Evolutionary conservation across 2,113 vertebrate genomes (phyloP).

Genomic region (Trematocara stigmaticum): DNA sequence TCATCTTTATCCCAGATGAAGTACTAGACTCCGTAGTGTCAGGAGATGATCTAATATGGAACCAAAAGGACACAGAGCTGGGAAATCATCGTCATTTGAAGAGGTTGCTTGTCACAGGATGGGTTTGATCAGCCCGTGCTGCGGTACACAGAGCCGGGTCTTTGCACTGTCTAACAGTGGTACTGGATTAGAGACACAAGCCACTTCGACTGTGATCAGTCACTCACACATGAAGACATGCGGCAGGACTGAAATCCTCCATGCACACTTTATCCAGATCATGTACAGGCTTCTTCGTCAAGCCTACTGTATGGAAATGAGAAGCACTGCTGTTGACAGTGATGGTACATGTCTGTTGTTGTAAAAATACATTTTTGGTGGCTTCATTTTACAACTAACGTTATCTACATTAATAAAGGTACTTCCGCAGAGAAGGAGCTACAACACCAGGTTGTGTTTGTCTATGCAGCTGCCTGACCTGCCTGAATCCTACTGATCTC

Average conservation of each 20-base stretch:
- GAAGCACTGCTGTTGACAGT: slow-evolving; percentile 33
- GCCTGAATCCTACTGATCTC: slow-evolving; percentile 19
- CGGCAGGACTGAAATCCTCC: slow-evolving; percentile 59
- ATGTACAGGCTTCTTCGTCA: slow-evolving; percentile 17
- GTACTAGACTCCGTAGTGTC: slow-evolving; percentile 48
- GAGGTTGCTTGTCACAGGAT: slow-evolving; percentile 66
- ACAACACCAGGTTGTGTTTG: not conserved
- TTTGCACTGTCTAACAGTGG: slow-evolving; percentile 69
- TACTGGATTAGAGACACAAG: slow-evolving; percentile 72
- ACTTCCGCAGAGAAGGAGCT: not conserved
- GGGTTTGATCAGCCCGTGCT: slow-evolving; percentile 64
- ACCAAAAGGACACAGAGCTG: slow-evolving; percentile 53
- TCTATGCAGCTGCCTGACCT: not conserved
- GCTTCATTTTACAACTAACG: not conserved
- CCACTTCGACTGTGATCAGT: slow-evolving; percentile 69
- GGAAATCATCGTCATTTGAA: slow-evolving; percentile 63
- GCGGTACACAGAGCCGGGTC: slow-evolving; percentile 62
- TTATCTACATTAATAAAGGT: not conserved
- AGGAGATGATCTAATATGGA: slow-evolving; percentile 59
- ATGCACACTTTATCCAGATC: slow-evolving; percentile 35
- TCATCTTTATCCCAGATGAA: slow-evolving; percentile 67
- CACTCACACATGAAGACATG: slow-evolving; percentile 54
- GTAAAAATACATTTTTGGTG: not conserved
- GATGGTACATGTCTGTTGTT: not conserved
- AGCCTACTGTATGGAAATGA: slow-evolving; percentile 67